These are phyloP conservation scores for Andricus quercusramuli DNA, from an alignment of 2,888 invertebrate genomes.

Conservation along the genomic window DNA sequence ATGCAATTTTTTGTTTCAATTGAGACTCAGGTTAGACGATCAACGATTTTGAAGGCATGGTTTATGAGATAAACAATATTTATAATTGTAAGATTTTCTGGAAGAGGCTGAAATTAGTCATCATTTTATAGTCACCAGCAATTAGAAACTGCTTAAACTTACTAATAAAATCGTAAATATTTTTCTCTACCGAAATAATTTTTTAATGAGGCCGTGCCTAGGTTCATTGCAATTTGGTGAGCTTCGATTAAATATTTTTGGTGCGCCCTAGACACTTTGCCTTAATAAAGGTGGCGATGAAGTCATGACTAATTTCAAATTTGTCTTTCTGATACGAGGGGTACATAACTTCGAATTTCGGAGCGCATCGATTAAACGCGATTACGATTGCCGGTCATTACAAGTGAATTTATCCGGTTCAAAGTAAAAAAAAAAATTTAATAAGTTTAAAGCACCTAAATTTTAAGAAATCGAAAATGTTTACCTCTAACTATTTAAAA, in stretches of 20 bases:
- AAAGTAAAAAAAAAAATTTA: no score
- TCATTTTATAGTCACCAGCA: background rate
- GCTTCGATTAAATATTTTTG: no score
- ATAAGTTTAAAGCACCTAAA: background rate
- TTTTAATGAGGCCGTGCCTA: background rate
- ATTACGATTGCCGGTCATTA: background rate
- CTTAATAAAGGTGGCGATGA: background rate
- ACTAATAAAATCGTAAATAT: background rate
- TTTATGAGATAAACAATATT: background rate
- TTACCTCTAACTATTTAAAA: no score
- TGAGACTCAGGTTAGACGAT: background rate
- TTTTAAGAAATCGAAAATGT: no score
- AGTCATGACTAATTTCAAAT: background rate
- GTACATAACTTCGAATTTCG: conserved; percentile 7
- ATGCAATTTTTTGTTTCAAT: background rate
- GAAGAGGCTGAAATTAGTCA: background rate
- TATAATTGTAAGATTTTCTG: background rate
- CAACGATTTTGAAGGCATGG: background rate
- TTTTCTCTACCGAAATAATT: background rate
- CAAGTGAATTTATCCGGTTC: background rate
- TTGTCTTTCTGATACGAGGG: background rate
- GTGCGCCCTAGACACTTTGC: no score
- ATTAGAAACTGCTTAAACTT: background rate
- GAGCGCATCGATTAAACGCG: background rate
- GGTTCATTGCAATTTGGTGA: no score